Percentiles rank a stretch among this genome's conserved stretches.
phyloP scores from a whole-genome alignment of 2,113 vertebrate species.

The Aegithalos caudatus region DNA sequence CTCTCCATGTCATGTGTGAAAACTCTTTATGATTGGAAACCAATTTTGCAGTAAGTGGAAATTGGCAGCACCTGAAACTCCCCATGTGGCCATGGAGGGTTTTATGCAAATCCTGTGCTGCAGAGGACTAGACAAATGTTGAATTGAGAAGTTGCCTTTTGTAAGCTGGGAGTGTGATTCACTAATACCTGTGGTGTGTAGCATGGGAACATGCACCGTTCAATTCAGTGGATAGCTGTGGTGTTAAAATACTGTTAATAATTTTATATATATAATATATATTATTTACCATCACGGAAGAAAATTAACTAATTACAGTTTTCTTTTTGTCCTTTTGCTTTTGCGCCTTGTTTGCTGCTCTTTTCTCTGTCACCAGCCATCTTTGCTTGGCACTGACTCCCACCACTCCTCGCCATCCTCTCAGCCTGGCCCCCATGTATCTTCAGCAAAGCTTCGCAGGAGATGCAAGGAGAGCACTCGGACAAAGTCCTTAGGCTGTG shows the following conservation, averaged over 20 bases:
- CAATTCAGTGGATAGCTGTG: slow-evolving; percentile 32
- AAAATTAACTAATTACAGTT: slow-evolving; percentile 92
- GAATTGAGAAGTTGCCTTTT: slow-evolving; percentile 1
- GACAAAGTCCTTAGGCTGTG: slow-evolving; percentile 63
- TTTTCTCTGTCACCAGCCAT: slow-evolving; percentile 73
- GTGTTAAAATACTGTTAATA: slow-evolving; percentile 63
- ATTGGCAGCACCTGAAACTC: not conserved
- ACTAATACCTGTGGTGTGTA: not conserved
- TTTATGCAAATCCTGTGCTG: not conserved
- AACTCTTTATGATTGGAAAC: not conserved
- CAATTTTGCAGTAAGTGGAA: not conserved
- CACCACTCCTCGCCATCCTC: slow-evolving; percentile 72
- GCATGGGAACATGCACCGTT: not conserved
- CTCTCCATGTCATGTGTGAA: not conserved
- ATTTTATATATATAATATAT: slow-evolving; percentile 38
- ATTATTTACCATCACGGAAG: slow-evolving; percentile 48
- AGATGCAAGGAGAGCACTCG: slow-evolving; percentile 83
- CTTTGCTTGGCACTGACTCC: slow-evolving; percentile 77
- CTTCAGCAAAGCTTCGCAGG: slow-evolving; percentile 82
- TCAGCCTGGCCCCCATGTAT: slow-evolving; percentile 75
- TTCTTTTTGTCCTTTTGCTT: slow-evolving; percentile 94
- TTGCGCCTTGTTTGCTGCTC: slow-evolving; percentile 80
- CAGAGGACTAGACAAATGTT: not conserved
- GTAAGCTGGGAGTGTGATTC: not conserved
- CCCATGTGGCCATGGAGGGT: not conserved